These are phyloP conservation scores for Craniophora ligustri DNA, from an alignment of 2,888 invertebrate species.

Conservation along the genomic window DNA sequence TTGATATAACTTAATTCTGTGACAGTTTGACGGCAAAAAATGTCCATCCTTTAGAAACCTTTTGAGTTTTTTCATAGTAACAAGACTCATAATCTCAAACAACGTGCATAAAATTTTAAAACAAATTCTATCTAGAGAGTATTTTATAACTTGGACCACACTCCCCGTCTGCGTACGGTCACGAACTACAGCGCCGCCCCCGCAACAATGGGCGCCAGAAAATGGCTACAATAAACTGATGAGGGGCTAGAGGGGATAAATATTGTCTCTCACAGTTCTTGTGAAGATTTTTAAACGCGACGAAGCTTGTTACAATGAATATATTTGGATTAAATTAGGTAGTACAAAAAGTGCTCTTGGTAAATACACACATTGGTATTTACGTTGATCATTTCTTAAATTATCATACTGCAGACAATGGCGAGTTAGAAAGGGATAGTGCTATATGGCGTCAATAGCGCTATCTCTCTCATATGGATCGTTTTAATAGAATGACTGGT, in stretches of 20 bases:
- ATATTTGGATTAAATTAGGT: background rate
- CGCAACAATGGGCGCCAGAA: constrained; percentile 62
- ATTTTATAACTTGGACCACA: constrained; percentile 32
- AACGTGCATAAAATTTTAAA: background rate
- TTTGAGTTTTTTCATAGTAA: background rate
- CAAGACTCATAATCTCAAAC: background rate
- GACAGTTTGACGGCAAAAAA: too few species aligned
- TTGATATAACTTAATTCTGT: too few species aligned
- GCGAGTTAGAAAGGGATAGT: background rate
- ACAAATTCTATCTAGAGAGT: background rate
- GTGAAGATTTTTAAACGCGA: constrained; percentile 45
- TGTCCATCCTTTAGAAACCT: too few species aligned
- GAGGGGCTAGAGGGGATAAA: constrained; percentile 57
- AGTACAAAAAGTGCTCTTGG: background rate
- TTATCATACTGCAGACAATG: too few species aligned
- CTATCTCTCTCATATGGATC: background rate
- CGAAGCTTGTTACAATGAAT: constrained; percentile 16
- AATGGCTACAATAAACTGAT: constrained; percentile 69
- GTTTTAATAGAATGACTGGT: too few species aligned
- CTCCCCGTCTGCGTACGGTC: constrained; percentile 46
- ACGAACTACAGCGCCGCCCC: constrained; percentile 58
- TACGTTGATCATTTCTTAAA: too few species aligned
- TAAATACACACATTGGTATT: too few species aligned
- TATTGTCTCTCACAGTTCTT: constrained; percentile 59
- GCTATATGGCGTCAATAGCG: background rate